Base-by-base conservation (phyloP, 2,113 vertebrate genomes). In the Barbus barbus region DNA sequence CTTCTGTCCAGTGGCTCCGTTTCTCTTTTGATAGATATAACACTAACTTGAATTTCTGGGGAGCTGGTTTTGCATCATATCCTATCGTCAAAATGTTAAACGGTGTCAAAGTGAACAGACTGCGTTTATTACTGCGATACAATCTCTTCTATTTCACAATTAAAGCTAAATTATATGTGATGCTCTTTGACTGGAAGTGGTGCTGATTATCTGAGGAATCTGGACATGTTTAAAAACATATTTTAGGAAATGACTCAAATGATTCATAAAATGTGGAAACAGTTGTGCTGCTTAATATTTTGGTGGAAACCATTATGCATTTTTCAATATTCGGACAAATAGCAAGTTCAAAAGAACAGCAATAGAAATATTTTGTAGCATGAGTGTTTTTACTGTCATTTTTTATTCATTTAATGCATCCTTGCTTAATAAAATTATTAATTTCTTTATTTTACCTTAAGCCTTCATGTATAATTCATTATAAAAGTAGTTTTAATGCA, bases 121-220 rank as follows among this genome's bases (percentile, higher is more conserved):
- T 61, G 13, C 4, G 12, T 60, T 33, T 33, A 6, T 31, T 8
- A 58, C n/a, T 14, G 20, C 38, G 9, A 38, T 58, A 51, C 51
- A 77, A 38, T 77, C 51, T 36, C 18, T 58, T 77, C 48, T 51
- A 6, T 16, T 51, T 51, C 4, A 4, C 20, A 7, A 20, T 4
- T 56, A 7, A 12, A 56, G 1, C 2, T 33, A 56, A 13, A 56
- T 77, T 0, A 56, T 58, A 56, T 77, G 3, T 36, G 20, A 58
- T 77, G 28, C 28, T 36, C 9, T 56, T 77, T 77, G 1, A n/a
- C 51, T 11, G 33, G 20, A 71, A 77, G 38, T 36, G 18, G 5
- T 75, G n/a, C n/a, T 28, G 26, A 75, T n/a, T 67, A 67, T 75
- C 14, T 77, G 75, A 77, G 31, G 33, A 41, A 8, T 58, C 31